These are phyloP conservation scores for Pterocles burchelli DNA, from an alignment of 2,113 vertebrate genomes.

Conservation along the genomic window DNA sequence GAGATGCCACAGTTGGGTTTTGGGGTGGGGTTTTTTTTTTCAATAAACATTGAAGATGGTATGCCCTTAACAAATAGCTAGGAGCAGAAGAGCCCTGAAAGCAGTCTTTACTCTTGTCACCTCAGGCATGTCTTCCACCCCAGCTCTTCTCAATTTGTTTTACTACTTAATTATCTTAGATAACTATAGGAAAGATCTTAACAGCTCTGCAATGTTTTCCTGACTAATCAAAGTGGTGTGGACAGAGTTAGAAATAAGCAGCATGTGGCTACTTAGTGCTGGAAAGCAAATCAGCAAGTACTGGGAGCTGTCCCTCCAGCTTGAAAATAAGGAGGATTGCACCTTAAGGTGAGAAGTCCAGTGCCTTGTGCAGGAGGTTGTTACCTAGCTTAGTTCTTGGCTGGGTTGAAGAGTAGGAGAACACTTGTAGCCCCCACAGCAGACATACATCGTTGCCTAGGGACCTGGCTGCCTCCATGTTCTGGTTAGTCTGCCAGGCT, in stretches of 20 bases:
- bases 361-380: neutral
- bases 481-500: neutral
- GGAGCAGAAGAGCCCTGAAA: neutral
- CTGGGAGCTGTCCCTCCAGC: neutral
- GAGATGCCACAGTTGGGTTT: neutral
- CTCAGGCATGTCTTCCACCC: neutral
- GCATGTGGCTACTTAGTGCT: neutral
- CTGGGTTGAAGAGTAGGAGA: neutral
- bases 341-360: neutral
- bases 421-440: neutral
- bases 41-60: neutral
- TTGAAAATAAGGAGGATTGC: neutral
- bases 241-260: neutral
- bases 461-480: neutral
- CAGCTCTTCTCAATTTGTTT: neutral
- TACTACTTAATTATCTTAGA: neutral
- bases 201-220: neutral
- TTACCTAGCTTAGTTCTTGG: neutral
- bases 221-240: neutral
- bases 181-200: neutral
- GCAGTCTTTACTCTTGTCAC: neutral
- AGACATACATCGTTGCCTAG: rapidly evolving
- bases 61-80: neutral
- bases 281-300: neutral
- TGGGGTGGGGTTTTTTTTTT: neutral